Base-by-base conservation (phyloP, 2,888 invertebrate species). In the Aphidoletes aphidimyza region DNA sequence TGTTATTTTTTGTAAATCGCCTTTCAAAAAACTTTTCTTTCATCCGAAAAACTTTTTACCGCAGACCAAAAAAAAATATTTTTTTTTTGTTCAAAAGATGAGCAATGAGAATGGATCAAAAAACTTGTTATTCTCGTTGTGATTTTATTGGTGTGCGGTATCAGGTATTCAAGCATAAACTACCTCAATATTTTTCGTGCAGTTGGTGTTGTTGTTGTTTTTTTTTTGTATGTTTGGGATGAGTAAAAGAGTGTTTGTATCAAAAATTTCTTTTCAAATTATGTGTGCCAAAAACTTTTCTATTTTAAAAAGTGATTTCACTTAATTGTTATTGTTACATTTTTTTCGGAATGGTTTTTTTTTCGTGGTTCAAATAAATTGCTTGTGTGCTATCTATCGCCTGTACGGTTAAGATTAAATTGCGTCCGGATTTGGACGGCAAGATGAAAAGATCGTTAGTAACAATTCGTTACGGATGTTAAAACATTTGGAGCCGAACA, bases 241-340 rank as follows among this genome's bases (percentile, higher is more conserved):
- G n/a, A n/a, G n/a, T n/a, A n/a, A n/a, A n/a, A n/a, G n/a, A n/a
- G n/a, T n/a, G n/a, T 69, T 30, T 69, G 69, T 69, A 1, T 69
- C n/a, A 9, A 30, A 69, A 69, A 69, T 30, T 30, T 14, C 30
- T 26, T 30, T 14, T 3, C 9, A 69, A 69, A 30, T 69, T 5
- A 30, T 69, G 34, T 69, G 69, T 19, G 6, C 69, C 69, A 69
- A 2, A 30, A 30, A 14, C n/a, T 54, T 54, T 54, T 54, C 9
- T 22, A 8, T 54, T 69, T 69, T 54, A 54, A 8, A 14, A 14
- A 34, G 69, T 69, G 30, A n/a, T 30, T 30, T 69, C 34, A 30
- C 30, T 69, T 69, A 69, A 69, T 69, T 69, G 30, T 69, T 69
- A 69, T 69, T 69, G 69, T 30, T 69, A 30, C 26, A 69, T 69